Evolutionary conservation across 2,113 vertebrate species (phyloP).

Genomic region (Symphodus melops): DNA sequence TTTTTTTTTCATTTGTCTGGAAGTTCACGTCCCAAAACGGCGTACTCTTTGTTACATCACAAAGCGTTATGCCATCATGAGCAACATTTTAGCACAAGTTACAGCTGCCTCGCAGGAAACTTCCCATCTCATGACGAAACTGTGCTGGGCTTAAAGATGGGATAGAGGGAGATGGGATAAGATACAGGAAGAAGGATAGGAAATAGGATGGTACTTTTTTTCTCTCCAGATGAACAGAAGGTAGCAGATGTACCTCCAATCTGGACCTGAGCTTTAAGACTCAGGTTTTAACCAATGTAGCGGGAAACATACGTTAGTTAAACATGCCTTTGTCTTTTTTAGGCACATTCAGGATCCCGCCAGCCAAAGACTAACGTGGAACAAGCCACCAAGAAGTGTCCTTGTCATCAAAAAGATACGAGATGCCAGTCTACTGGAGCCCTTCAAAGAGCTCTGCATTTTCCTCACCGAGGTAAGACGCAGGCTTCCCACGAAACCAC

Average conservation of each 20-base stretch:
- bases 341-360: slow-evolving; percentile 99
- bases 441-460: slow-evolving; percentile 94
- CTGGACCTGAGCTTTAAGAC: not conserved
- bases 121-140: too few species aligned
- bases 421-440: slow-evolving; percentile 91
- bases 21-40: too few species aligned
- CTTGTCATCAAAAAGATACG: slow-evolving; percentile 97
- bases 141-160: too few species aligned
- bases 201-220: too few species aligned
- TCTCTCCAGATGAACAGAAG: not conserved
- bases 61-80: too few species aligned
- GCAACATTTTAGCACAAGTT: too few species aligned
- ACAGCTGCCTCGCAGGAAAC: too few species aligned
- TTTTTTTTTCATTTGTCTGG: too few species aligned
- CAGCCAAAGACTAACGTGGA: slow-evolving; percentile 96
- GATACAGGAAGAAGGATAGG: too few species aligned
- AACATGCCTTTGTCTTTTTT: slow-evolving; percentile 24
- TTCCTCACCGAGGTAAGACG: slow-evolving; percentile 90
- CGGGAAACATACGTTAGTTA: not conserved
- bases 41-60: too few species aligned
- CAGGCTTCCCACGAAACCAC: not conserved
- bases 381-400: slow-evolving; percentile 97
- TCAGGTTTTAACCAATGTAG: not conserved
- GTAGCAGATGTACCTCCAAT: slow-evolving; percentile 19
- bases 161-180: too few species aligned